Evolutionary conservation across 2,113 vertebrate genomes (phyloP).

Genomic region (Peromyscus leucopus): DNA sequence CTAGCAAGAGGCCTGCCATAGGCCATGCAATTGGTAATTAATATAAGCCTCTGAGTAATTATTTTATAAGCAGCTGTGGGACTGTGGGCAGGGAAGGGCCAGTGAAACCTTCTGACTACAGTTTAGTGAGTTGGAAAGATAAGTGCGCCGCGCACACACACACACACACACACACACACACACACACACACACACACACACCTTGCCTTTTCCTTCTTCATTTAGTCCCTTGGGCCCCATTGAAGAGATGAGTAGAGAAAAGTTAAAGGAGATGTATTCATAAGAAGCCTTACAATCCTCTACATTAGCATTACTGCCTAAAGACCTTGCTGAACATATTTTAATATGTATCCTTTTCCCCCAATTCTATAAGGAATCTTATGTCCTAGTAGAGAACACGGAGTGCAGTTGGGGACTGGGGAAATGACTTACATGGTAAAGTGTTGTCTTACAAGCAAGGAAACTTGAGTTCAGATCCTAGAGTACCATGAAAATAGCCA

Average conservation of each 20-base stretch:
- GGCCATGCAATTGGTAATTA: too few species aligned
- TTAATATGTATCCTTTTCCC: neutral
- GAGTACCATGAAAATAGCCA: neutral
- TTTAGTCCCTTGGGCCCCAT: too few species aligned
- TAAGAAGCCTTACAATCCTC: neutral
- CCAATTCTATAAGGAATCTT: neutral
- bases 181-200: neutral
- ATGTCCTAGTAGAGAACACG: neutral
- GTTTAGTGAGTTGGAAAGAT: neutral
- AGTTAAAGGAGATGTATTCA: neutral
- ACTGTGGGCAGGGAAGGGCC: too few species aligned
- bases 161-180: neutral
- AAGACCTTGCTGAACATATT: neutral
- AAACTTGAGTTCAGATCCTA: neutral
- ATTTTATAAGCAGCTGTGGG: too few species aligned
- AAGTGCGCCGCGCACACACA: neutral
- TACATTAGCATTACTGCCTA: neutral
- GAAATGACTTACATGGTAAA: too few species aligned
- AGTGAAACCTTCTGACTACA: too few species aligned
- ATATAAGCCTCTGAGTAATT: too few species aligned
- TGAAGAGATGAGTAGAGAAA: neutral
- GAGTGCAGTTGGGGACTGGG: too few species aligned
- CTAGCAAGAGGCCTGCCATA: too few species aligned
- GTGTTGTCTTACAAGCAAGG: neutral
- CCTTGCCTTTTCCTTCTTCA: neutral